phyloP scores from a whole-genome alignment of 2,888 invertebrate species.

The Shargacucullia verbasci region DNA sequence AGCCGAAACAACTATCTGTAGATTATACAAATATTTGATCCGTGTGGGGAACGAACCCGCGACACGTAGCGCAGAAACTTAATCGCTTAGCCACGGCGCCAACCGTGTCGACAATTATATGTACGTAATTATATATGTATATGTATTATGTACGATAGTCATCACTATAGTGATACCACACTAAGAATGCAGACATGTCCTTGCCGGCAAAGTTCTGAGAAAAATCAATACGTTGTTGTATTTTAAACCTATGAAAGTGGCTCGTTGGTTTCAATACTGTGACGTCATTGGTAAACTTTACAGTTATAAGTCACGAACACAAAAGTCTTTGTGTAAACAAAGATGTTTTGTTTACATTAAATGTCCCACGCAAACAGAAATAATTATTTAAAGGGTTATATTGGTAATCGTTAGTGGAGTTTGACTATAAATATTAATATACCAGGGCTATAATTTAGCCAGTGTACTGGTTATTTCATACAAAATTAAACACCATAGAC shows the following conservation, averaged over 20 bases:
- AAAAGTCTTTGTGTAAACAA: background rate
- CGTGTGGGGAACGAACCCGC: too few species aligned
- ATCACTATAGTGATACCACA: background rate
- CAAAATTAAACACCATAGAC: too few species aligned
- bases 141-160: too few species aligned
- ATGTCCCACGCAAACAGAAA: constrained; percentile 25
- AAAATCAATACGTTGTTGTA: constrained; percentile 45
- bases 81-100: too few species aligned
- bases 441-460: too few species aligned
- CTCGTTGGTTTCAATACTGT: constrained; percentile 19
- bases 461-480: too few species aligned
- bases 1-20: too few species aligned
- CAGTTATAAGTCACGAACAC: constrained; percentile 12
- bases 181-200: constrained; percentile 26
- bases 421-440: constrained; percentile 23
- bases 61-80: too few species aligned
- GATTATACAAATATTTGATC: too few species aligned
- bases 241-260: constrained; percentile 24
- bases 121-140: too few species aligned
- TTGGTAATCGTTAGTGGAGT: constrained; percentile 4
- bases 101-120: too few species aligned
- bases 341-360: background rate
- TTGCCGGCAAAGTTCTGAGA: constrained; percentile 33
- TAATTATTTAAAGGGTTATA: background rate
- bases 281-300: constrained; percentile 7